Evolutionary conservation across 2,797 vertebrate species (phyloP).

Genomic region (Rhincodon typus): DNA sequence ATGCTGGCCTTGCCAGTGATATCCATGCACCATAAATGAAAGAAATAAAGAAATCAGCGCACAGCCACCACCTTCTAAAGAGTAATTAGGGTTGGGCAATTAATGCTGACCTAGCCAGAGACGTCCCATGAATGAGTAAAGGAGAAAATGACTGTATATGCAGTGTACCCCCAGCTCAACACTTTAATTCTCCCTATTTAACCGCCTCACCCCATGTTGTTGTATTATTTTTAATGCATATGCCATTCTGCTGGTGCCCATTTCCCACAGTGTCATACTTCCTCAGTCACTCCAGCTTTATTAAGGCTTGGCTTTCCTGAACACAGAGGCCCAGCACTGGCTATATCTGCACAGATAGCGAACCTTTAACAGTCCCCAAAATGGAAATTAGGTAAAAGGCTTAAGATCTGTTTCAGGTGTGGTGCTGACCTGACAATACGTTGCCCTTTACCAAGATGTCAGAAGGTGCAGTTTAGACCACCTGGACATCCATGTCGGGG

Average conservation of each 20-base stretch:
- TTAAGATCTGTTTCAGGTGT: not conserved
- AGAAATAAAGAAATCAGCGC: no score
- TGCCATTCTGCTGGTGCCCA: no score
- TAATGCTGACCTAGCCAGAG: no score
- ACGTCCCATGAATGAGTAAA: no score
- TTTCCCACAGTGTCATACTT: not conserved
- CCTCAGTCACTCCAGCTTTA: not conserved
- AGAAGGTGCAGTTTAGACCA: not conserved
- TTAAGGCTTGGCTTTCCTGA: not conserved
- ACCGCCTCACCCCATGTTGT: not conserved
- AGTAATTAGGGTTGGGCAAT: no score
- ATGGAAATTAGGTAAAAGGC: not conserved
- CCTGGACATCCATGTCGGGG: no score
- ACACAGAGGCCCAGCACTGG: not conserved
- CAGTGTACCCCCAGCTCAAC: not conserved
- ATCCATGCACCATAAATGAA: no score
- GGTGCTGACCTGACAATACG: not conserved
- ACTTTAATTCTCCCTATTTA: not conserved
- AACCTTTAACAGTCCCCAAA: no score
- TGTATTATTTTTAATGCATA: no score
- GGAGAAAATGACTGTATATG: not conserved
- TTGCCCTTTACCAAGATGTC: not conserved
- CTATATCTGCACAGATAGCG: not conserved
- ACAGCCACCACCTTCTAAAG: no score
- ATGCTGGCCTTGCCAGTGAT: no score